A percentile compares a stretch with the other conserved stretches of the same genome.
These are phyloP conservation scores for Labeo catla DNA, from an alignment of 2,113 vertebrate genomes.

Conservation along the genomic window DNA sequence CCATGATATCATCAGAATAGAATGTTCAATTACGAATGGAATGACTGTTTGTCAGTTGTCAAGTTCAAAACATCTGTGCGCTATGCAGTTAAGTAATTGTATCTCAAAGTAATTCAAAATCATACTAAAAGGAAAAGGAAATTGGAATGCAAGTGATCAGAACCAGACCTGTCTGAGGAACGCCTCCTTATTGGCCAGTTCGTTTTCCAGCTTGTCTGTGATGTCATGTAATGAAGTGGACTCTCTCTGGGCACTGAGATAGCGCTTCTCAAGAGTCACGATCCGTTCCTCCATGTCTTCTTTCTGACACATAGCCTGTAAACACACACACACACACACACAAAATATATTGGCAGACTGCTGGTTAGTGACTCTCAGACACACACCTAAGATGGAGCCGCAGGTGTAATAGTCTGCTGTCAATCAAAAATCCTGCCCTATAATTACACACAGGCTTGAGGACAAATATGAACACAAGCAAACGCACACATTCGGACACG, in stretches of 20 bases:
- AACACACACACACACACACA: conserved; percentile 9
- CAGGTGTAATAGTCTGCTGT: conserved; percentile 14
- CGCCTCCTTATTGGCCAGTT: conserved; percentile 97
- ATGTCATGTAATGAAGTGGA: conserved; percentile 98
- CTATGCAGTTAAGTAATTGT: not conserved
- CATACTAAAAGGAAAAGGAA: not conserved
- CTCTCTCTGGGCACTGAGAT: conserved; percentile 97
- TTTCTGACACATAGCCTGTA: conserved; percentile 97
- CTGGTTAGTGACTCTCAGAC: not conserved
- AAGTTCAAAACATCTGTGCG: conserved; percentile 14
- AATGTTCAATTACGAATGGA: not conserved
- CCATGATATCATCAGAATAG: not conserved
- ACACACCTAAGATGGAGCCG: not conserved
- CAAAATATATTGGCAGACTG: not conserved
- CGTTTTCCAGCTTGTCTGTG: conserved; percentile 98
- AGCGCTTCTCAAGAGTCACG: conserved; percentile 96
- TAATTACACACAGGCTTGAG: conserved; percentile 28
- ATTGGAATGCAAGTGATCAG: conserved; percentile 36
- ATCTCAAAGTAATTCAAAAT: not conserved
- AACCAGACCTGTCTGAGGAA: conserved; percentile 90
- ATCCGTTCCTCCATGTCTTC: conserved; percentile 99
- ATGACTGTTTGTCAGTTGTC: not conserved
- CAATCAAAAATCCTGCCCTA: conserved; percentile 33
- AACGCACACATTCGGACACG: conserved; percentile 27
- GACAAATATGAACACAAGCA: conserved; percentile 25